phyloP scores from a whole-genome alignment of 35 echinoderm and acorn worm species.

The Apostichopus parvimensis region DNA sequence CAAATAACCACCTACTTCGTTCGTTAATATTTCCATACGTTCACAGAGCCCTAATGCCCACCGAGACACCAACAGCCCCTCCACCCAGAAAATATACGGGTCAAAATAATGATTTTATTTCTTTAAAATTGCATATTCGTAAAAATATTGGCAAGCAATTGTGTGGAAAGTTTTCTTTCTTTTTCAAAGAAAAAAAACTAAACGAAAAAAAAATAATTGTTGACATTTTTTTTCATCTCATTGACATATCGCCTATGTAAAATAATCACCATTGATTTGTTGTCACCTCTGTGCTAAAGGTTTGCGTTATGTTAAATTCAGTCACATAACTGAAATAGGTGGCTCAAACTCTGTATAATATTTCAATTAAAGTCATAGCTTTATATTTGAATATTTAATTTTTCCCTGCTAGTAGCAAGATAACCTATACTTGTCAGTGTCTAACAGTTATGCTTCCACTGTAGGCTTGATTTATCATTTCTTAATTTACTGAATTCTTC shows the following conservation, averaged over 20 bases:
- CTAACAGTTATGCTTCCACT: too few species aligned
- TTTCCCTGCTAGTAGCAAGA: too few species aligned
- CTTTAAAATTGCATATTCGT: slow-evolving; percentile 62
- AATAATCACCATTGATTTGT: not conserved
- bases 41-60: not conserved
- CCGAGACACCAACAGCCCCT: slow-evolving; percentile 20
- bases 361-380: too few species aligned
- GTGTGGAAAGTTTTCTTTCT: slow-evolving; percentile 32
- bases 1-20: not conserved
- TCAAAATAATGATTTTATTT: slow-evolving; percentile 45
- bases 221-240: slow-evolving; percentile 5
- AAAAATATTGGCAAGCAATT: slow-evolving; percentile 67
- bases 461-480: too few species aligned
- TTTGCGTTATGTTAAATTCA: too few species aligned
- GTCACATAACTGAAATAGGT: too few species aligned
- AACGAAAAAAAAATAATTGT: slow-evolving; percentile 7
- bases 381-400: not conserved
- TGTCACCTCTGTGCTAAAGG: not conserved
- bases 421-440: too few species aligned
- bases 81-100: slow-evolving; percentile 33
- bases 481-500: too few species aligned
- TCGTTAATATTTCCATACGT: not conserved
- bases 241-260: slow-evolving; percentile 42
- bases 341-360: too few species aligned
- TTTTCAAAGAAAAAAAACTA: slow-evolving; percentile 24